These are phyloP conservation scores for Lithophane ornitopus DNA, from an alignment of 2,888 invertebrate species.

Conservation along the genomic window DNA sequence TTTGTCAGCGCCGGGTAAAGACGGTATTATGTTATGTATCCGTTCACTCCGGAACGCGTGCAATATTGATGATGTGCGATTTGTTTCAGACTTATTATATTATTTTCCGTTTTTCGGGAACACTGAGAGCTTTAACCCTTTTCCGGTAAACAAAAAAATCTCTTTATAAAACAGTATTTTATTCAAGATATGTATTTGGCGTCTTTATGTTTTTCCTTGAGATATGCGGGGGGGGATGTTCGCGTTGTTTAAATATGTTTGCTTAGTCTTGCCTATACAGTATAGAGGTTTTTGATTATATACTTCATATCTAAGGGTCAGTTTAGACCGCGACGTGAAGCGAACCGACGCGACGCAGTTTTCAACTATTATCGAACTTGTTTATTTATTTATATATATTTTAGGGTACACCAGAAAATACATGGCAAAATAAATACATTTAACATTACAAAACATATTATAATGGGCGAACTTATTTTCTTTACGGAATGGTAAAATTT, in stretches of 20 bases:
- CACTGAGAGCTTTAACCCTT: slow-evolving; percentile 31
- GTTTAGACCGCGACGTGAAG: no score
- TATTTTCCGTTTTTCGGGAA: slow-evolving; percentile 32
- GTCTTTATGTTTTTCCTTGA: slow-evolving; percentile 6
- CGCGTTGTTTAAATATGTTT: not conserved
- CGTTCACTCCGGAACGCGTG: slow-evolving; percentile 42
- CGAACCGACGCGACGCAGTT: no score
- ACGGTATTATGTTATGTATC: slow-evolving; percentile 47
- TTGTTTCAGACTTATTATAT: slow-evolving; percentile 49
- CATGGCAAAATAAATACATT: no score
- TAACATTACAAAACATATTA: no score
- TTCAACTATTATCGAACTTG: no score
- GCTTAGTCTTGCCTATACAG: not conserved
- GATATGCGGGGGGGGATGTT: not conserved
- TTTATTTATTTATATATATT: no score
- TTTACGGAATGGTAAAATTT: no score
- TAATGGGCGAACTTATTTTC: no score
- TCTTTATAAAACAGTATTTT: slow-evolving; percentile 37
- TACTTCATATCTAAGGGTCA: not conserved
- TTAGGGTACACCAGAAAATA: no score
- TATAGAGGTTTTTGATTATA: not conserved
- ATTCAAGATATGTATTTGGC: slow-evolving; percentile 12
- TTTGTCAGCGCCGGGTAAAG: slow-evolving; percentile 44
- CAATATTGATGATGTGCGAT: slow-evolving; percentile 55
- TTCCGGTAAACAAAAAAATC: slow-evolving; percentile 24